Percentiles rank a stretch among this genome's conserved stretches.
These are phyloP conservation scores for Heterotis niloticus DNA, from an alignment of 2,113 vertebrate species.

Conservation along the genomic window DNA sequence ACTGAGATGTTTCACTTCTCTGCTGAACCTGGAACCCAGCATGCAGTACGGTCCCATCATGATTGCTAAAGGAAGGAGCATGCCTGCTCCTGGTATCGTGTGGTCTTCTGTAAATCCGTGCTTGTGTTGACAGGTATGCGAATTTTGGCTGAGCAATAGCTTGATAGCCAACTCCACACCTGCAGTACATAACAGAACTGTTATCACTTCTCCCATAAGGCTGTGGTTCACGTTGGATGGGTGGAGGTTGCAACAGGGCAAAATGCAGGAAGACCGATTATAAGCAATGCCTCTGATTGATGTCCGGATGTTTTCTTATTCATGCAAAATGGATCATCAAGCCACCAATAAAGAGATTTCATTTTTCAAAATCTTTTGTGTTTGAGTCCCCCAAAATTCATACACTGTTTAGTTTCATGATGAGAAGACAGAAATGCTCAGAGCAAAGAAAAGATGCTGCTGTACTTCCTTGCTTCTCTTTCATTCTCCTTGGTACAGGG, in stretches of 20 bases:
- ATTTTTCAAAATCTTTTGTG: slow-evolving; percentile 52
- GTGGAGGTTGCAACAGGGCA: too few species aligned
- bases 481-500: neutral
- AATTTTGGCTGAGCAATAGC: too few species aligned
- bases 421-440: too few species aligned
- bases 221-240: too few species aligned
- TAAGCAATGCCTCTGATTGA: neutral
- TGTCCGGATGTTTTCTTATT: slow-evolving; percentile 51
- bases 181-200: too few species aligned
- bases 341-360: slow-evolving; percentile 65
- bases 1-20: too few species aligned
- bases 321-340: slow-evolving; percentile 63
- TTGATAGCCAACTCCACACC: too few species aligned
- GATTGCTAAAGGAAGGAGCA: neutral
- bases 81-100: too few species aligned
- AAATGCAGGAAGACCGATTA: neutral
- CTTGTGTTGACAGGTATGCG: too few species aligned
- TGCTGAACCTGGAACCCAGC: neutral
- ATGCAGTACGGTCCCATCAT: neutral
- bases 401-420: too few species aligned
- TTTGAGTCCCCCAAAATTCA: slow-evolving; percentile 33
- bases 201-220: too few species aligned
- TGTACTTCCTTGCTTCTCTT: slow-evolving; percentile 8
- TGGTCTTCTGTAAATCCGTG: neutral
- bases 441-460: too few species aligned